These are phyloP conservation scores for Silurus aristotelis DNA, from an alignment of 2,797 vertebrate species.

Conservation along the genomic window DNA sequence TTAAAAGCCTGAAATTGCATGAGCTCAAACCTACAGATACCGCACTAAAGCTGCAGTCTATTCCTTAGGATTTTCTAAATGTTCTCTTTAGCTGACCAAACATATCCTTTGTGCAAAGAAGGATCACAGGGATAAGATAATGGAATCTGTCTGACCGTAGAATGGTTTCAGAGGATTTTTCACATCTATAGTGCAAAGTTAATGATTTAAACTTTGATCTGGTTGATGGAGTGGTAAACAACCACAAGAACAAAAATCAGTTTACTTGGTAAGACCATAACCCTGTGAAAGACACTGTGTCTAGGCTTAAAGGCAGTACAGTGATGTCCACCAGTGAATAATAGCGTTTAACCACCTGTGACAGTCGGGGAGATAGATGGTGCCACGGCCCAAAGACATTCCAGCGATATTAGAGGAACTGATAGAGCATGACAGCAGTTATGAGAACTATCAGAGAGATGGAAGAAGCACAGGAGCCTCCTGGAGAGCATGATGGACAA, in stretches of 20 bases:
- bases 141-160: background rate
- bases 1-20: too few relatives aligned
- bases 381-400: slow-evolving; percentile 60
- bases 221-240: background rate
- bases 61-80: background rate
- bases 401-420: slow-evolving; percentile 64
- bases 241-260: background rate
- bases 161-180: background rate
- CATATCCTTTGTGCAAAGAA: background rate
- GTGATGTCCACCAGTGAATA: slow-evolving; percentile 61
- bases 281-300: slow-evolving; percentile 38
- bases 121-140: background rate
- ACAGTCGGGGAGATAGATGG: slow-evolving; percentile 60
- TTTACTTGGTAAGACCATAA: slow-evolving; percentile 22
- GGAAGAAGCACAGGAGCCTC: slow-evolving; percentile 52
- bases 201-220: background rate
- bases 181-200: background rate
- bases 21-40: too few relatives aligned
- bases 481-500: slow-evolving; percentile 60
- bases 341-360: slow-evolving; percentile 59
- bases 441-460: slow-evolving; percentile 67
- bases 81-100: background rate
- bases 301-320: slow-evolving; percentile 32
- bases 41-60: background rate
- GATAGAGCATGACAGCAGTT: slow-evolving; percentile 69